phyloP scores from a whole-genome alignment of 1,140 invertebrate species.

The Adelges cooleyi region DNA sequence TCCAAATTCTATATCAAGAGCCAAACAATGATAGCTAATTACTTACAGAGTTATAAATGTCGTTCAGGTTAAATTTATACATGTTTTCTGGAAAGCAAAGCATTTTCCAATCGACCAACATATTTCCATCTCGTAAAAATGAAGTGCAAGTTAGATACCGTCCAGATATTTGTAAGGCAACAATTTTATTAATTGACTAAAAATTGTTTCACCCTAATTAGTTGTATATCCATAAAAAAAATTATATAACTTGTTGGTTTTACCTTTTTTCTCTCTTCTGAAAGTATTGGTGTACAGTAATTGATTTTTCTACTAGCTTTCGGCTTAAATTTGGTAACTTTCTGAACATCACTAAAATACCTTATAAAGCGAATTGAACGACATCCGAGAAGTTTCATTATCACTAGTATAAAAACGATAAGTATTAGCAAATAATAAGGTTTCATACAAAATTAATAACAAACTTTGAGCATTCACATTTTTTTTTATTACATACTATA shows the following conservation, averaged over 20 bases:
- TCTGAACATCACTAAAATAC: not conserved
- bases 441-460: too few species aligned
- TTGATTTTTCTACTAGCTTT: not conserved
- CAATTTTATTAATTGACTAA: conserved; percentile 18
- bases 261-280: not conserved
- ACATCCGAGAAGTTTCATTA: conserved; percentile 6
- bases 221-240: too few species aligned
- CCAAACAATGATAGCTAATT: not conserved
- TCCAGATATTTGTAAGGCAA: conserved; percentile 24
- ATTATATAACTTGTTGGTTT: not conserved
- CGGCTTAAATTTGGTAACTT: not conserved
- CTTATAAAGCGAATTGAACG: not conserved
- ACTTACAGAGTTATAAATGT: conserved; percentile 15
- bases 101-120: conserved; percentile 3
- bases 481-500: too few species aligned
- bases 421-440: not conserved
- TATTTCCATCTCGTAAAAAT: conserved; percentile 2
- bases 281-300: conserved; percentile 1
- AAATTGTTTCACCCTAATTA: not conserved
- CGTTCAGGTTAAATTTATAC: conserved; percentile 5
- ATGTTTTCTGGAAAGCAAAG: conserved; percentile 9
- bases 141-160: conserved; percentile 5
- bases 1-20: not conserved
- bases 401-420: conserved; percentile 17
- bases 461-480: too few species aligned